Evolutionary conservation across 1,140 invertebrate species (phyloP), one percentile per base, ranked within the genome.

Genomic region (Ctenoplectra terminalis): DNA sequence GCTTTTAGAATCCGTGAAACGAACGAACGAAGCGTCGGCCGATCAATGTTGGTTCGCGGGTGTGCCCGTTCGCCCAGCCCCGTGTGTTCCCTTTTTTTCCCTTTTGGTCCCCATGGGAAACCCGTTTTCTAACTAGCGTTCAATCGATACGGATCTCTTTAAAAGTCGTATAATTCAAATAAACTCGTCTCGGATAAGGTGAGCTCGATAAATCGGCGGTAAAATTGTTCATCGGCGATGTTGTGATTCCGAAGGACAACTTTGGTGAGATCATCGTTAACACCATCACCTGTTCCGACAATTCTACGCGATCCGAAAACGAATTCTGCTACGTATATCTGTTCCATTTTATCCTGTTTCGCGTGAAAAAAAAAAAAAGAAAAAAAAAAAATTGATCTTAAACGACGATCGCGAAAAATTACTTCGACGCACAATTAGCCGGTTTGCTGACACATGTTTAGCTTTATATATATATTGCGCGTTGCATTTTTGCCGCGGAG

Each of bases 41-140:
- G 91, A 91, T 91, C 90, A 89, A 91, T 91, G 89, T 79, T 87
- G 61, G 70, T 82, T 80, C 58, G 81, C 91, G 91, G 91, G 91
- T 92, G 91, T 92, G 91, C 84, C 91, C 90, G 83, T 83, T 87
- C 72, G 82, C 82, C 84, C 71, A 82, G 70, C 56, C 76, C 79
- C 40, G 60, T 56, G 72, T 75, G 78, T 74, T 66, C 61, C 72
- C 70, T 58, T 75, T 58, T 75, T 79, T 60, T 60, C 72, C 31
- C 40, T 75, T 81, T 81, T n/a, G 48, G 29, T 50, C n/a, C 52
- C 31, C 29, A 40, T 56, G 20, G 48, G 8, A 73, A 67, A 81
- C 58, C 20, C 43, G 29, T 58, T 56, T 52, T 37, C 29, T 48
- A 31, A 37, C 7, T 31, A 43, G 8, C 26, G n/a, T 0, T 11